Conservation (phyloP, 2,113 vertebrate species). For the Coregonus clupeaformis region DNA sequence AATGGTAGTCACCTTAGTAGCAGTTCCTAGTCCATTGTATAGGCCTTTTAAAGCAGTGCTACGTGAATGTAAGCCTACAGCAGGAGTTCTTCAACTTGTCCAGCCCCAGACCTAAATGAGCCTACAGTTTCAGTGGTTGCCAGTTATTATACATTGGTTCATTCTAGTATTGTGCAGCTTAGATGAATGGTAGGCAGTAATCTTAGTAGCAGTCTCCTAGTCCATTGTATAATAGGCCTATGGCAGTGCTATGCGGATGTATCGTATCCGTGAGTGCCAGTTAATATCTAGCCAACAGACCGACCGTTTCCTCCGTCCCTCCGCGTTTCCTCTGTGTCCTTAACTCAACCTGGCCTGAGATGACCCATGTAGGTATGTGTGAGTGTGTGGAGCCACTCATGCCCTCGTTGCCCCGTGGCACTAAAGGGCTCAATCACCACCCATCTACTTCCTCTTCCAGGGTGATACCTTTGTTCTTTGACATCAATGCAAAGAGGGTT, state of each 20-base stretch:
- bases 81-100: too few species aligned
- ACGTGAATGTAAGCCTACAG: too few species aligned
- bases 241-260: not conserved
- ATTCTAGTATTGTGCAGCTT: too few species aligned
- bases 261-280: not conserved
- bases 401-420: constrained; percentile 12
- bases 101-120: too few species aligned
- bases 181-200: too few species aligned
- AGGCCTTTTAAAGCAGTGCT: too few species aligned
- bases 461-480: constrained; percentile 69
- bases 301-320: too few species aligned
- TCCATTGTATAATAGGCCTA: not conserved
- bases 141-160: too few species aligned
- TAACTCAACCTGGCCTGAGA: constrained; percentile 6
- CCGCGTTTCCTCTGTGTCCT: not conserved
- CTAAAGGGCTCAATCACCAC: constrained; percentile 50
- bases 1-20: too few species aligned
- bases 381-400: not conserved
- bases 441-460: constrained; percentile 62
- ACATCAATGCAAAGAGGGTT: constrained; percentile 60
- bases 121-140: too few species aligned
- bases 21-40: too few species aligned
- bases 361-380: not conserved
- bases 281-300: not conserved
- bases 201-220: too few species aligned